Base-by-base conservation (phyloP, 2,113 vertebrate genomes). In the Podarcis muralis region DNA sequence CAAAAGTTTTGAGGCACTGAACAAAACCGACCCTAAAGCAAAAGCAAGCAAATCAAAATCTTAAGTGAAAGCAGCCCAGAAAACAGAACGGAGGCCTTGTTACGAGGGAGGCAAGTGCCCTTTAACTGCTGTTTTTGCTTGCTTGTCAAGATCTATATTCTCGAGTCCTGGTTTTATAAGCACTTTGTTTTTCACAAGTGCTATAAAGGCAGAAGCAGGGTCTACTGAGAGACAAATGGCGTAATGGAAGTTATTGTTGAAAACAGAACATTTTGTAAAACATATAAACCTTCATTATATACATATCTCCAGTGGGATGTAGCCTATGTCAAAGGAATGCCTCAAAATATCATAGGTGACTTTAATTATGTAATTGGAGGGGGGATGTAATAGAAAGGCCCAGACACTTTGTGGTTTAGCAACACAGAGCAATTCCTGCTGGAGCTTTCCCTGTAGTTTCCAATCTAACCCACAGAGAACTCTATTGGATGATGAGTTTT, bases 201-300 rank as follows among this genome's bases (percentile, higher is more conserved):
- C 76, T 84, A 40, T 72, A 79, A 84, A 72, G 69, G 37, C 18
- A 6, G 69, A 81, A 66, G 37, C 18, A 6, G 69, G 74, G 53
- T 81, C 78, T 81, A 11, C 37, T 13, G 59, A 40, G 25, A 48
- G 57, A 30, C 3, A 85, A 83, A 74, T 5, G 25, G 11, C 11
- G 35, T 74, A 25, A 85, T 74, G 83, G 48, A 62, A 74, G 65
- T 85, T 75, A 89, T 66, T 86, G 53, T 37, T 80, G 22, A 66
- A 89, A 89, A 83, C 83, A 84, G 20, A 79, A 40, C 86, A 43
- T 22, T 81, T 87, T 88, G 48, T 66, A 71, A 90, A 87, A 89
- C 69, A 57, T 89, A 72, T 59, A 71, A 66, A n/a, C 23, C 76
- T 75, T 18, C 40, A 83, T 83, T 43, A 88, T 90, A 74, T n/a